Percentiles rank a stretch among this genome's conserved stretches.
phyloP scores from a whole-genome alignment of 2,797 vertebrate species.

The Phataginus tricuspis region DNA sequence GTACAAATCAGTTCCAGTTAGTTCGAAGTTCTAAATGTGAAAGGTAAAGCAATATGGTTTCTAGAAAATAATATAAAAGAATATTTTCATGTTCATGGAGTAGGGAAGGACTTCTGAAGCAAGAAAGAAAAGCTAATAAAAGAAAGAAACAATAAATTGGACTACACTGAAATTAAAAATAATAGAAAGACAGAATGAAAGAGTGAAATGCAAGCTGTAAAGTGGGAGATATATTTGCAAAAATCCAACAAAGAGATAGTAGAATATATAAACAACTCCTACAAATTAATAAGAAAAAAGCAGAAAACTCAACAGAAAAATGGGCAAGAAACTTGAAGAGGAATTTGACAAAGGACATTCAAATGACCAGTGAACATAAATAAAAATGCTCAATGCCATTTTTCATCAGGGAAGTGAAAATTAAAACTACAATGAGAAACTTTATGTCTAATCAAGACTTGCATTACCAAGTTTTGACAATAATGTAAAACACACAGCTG shows the following conservation, averaged over 20 bases:
- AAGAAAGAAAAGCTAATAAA: neutral
- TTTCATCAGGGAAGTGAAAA: neutral
- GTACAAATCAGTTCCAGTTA: neutral
- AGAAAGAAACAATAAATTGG: neutral
- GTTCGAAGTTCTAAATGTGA: neutral
- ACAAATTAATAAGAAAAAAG: neutral
- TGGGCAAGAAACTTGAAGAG: neutral
- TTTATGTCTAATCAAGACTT: neutral
- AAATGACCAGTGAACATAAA: neutral
- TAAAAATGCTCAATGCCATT: neutral
- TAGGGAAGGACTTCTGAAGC: neutral
- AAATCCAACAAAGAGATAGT: neutral
- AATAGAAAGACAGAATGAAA: neutral
- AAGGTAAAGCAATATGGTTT: neutral
- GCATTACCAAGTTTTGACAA: neutral
- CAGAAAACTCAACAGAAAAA: neutral
- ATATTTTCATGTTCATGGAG: neutral
- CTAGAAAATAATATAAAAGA: constrained; percentile 4
- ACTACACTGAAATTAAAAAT: neutral
- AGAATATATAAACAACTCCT: neutral
- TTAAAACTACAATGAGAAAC: neutral
- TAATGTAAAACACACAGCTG: neutral
- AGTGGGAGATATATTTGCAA: neutral
- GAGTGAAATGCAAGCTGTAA: neutral
- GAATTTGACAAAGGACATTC: neutral